Conservation (phyloP, 2,797 vertebrate species). For the Anabacerthia variegaticeps region DNA sequence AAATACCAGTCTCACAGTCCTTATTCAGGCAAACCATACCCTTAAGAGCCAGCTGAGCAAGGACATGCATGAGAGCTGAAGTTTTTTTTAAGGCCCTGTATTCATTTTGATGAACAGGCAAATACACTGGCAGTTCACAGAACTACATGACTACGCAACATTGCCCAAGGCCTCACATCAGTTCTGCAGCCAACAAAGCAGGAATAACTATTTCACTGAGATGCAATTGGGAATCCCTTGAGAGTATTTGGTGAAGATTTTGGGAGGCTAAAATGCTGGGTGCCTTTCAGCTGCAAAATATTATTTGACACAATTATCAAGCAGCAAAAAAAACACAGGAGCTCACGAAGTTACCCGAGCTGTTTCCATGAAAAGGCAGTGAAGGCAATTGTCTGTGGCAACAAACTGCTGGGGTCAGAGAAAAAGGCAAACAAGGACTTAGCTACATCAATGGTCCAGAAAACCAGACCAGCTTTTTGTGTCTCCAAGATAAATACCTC, state of each 20-base stretch:
- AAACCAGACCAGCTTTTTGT: slow-evolving; percentile 12
- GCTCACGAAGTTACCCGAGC: not conserved
- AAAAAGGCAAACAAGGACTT: not conserved
- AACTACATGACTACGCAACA: not conserved
- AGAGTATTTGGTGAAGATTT: not conserved
- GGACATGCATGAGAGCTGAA: not conserved
- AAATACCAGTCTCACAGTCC: not conserved
- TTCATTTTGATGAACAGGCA: not conserved
- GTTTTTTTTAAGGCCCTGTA: not conserved
- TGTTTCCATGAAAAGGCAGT: not conserved
- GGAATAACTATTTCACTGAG: not conserved
- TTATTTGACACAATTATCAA: not conserved
- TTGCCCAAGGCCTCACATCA: not conserved
- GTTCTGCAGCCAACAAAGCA: not conserved
- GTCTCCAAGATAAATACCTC: not conserved
- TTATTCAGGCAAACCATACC: not conserved
- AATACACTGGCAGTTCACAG: not conserved
- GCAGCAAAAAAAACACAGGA: not conserved
- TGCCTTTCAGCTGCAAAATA: not conserved
- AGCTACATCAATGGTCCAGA: not conserved
- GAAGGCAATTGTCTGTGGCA: not conserved
- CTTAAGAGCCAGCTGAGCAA: not conserved
- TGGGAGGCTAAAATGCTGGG: not conserved
- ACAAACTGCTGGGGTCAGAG: not conserved
- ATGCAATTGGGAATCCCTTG: not conserved